Evolutionary conservation across 2,113 vertebrate genomes (phyloP), one percentile per base, ranked within the genome.

Genomic region (Solenodon paradoxus): DNA sequence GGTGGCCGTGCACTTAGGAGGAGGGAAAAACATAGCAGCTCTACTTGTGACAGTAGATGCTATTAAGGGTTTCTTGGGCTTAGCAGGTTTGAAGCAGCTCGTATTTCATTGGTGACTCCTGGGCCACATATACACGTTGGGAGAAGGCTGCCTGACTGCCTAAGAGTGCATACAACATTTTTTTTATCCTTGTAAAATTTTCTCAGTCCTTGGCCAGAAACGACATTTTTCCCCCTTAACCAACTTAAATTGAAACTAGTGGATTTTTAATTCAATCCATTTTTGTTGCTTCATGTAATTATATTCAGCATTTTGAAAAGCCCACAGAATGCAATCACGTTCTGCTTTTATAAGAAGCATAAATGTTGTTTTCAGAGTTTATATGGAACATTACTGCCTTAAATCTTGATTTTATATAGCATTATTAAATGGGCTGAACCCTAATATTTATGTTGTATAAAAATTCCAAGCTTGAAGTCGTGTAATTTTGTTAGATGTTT

Each of bases 211-310:
- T 98, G 98, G 98, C 97, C 97, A 97, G 95, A 98, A 97, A 98
- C 97, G 96, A 97, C 98, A 98, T 98, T 98, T 98, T 98, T 98
- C 98, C 98, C 98, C 98, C 95, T 98, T 98, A 98, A 98, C 98
- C 98, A 96, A 96, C 95, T 96, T 98, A 98, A 98, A 98, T 98
- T 98, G 98, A 98, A 98, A 98, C 98, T 98, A 98, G 98, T 98
- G 98, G 98, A 98, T 98, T 98, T 98, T 98, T 98, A 98, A 99
- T 98, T 98, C 98, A 98, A 98, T 98, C 98, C 98, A 98, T 98
- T 98, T 98, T 98, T 98, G 98, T 98, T 98, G 98, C 98, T 98
- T 98, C 98, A 97, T 98, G 98, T 98, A 98, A 98, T 98, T 98
- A 98, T 98, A 97, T 98, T 98, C 98, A 98, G 98, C 98, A 98